Conservation (phyloP, 2,888 invertebrate genomes). For the Vannuccia rotundouncinata region DNA sequence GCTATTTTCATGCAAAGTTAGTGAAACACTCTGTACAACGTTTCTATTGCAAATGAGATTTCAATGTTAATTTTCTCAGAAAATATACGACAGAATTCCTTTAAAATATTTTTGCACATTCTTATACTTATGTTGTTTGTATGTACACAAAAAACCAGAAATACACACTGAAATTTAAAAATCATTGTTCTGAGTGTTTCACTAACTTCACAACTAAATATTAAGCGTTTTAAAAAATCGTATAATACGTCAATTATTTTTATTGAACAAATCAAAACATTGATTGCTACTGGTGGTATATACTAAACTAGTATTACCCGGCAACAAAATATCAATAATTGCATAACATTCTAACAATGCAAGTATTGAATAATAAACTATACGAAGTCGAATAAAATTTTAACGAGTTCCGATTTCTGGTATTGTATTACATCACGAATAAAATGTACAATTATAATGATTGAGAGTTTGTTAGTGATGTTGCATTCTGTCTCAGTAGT, state of each 20-base stretch:
- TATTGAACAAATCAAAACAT: constrained; percentile 18
- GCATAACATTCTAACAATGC: constrained; percentile 21
- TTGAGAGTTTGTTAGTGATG: constrained; percentile 15
- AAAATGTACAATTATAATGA: constrained; percentile 8
- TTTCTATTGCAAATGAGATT: no score
- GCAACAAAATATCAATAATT: constrained; percentile 18
- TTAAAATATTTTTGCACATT: no score
- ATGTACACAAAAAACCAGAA: no score
- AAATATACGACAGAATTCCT: no score
- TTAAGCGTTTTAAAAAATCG: constrained; percentile 63
- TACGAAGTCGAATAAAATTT: no score
- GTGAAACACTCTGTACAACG: no score
- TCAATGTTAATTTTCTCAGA: no score
- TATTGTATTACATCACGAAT: constrained; percentile 16
- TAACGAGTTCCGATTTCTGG: constrained; percentile 7
- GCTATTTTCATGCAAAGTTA: no score
- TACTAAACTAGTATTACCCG: background rate
- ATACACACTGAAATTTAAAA: no score
- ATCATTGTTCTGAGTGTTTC: no score
- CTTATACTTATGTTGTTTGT: no score
- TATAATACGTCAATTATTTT: background rate
- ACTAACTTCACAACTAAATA: constrained; percentile 88
- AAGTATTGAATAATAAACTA: background rate
- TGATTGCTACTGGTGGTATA: constrained; percentile 12
- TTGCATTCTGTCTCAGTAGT: background rate